phyloP scores from a whole-genome alignment of 2,888 invertebrate species.

The Heterodera filipjevi region DNA sequence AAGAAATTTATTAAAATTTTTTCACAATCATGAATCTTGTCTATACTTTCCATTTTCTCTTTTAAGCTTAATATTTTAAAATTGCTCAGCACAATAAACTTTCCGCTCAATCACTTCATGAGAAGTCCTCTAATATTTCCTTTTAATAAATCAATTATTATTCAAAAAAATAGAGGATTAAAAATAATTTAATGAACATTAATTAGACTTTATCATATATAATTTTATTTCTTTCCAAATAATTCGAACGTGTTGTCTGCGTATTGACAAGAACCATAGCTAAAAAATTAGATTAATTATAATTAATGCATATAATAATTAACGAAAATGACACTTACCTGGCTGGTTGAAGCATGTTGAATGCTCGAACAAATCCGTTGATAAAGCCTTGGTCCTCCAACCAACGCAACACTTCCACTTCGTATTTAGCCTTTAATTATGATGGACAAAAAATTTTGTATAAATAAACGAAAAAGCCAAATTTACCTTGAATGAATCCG shows the following conservation, averaged over 20 bases:
- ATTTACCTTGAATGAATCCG: conserved; percentile 60
- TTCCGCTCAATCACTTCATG: too few relatives aligned
- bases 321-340: conserved; percentile 6
- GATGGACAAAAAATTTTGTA: background rate
- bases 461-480: background rate
- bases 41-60: too few relatives aligned
- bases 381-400: conserved; percentile 64
- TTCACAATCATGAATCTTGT: too few relatives aligned
- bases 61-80: too few relatives aligned
- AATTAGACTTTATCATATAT: too few relatives aligned
- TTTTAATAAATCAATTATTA: too few relatives aligned
- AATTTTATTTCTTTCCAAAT: conserved; percentile 52
- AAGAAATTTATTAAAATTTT: too few relatives aligned
- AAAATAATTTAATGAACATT: too few relatives aligned
- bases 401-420: conserved; percentile 57
- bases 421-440: conserved; percentile 52
- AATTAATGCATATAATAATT: background rate
- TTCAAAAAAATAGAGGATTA: too few relatives aligned
- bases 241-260: conserved; percentile 65
- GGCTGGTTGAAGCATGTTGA: conserved; percentile 65
- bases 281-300: conserved; percentile 2
- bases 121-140: too few relatives aligned
- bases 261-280: conserved; percentile 64
- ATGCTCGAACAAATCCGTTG: conserved; percentile 65
- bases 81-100: too few relatives aligned